Base-by-base conservation (phyloP, 1,140 invertebrate species). In the Aradophagus sp. region DNA sequence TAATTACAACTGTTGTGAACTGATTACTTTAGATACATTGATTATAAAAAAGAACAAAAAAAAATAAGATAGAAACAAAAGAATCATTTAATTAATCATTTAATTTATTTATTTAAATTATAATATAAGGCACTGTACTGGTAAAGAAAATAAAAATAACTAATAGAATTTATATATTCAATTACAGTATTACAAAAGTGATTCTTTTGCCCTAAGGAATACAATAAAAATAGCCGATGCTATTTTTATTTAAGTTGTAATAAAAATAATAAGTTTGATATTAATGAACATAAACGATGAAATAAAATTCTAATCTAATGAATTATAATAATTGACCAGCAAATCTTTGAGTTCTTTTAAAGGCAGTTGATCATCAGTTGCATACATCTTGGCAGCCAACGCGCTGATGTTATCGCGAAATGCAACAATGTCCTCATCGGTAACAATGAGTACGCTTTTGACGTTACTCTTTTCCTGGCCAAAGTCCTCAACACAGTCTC, bases 401-500 rank as follows among this genome's bases (percentile, higher is more conserved):
- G 50, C 6, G 0, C 2, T 14, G 7, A 70, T 7, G 7, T 70
- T 52, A 12, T 62, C 1, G 15, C 41, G 56, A 10, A 58, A 63
- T 2, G 50, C 36, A 23, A 50, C 11, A 26, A 70, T 50, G 12
- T 62, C 58, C 10, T 48, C 23, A 6, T 62, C 26, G 15, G 20
- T 52, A 2, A 70, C 50, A 0, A 70, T 1, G 10, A 70, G 39
- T 0, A 70, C 52, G 10, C 4, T 2, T 11, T 45, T 63, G 2
- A 6, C 16, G 1, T 53, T 53, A n/a, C 7, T 59, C 0, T 65
- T 38, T 0, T 11, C 20, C 2, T 53, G 13, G 1, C 35, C 55
- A 12, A 55, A 59, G 31, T 61, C 41, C 11, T 71, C 68, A 8
- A 65, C n/a, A 10, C 55, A 39, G 2, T 56, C 47, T 0, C 2